These are phyloP conservation scores for Acyrthosiphon pisum DNA, from an alignment of 1,140 invertebrate genomes.

Conservation along the genomic window DNA sequence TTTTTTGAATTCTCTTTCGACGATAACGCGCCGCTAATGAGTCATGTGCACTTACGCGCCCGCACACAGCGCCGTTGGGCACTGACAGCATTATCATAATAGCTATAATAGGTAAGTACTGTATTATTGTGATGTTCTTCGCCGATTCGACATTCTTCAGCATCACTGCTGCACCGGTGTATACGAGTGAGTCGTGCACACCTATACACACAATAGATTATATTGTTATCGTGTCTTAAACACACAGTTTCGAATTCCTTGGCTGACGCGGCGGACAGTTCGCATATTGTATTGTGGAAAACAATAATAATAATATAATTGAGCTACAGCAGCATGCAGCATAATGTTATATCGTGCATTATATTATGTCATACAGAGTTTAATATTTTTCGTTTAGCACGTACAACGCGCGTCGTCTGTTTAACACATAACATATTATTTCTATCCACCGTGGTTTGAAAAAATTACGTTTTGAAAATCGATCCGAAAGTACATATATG, in stretches of 20 bases:
- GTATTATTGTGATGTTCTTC: neutral
- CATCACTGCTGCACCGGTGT: neutral
- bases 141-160: neutral
- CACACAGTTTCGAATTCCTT: neutral
- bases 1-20: neutral
- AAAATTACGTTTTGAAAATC: neutral
- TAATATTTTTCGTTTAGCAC: neutral
- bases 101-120: neutral
- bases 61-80: neutral
- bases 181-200: neutral
- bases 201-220: neutral
- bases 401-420: neutral
- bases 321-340: neutral
- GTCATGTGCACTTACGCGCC: neutral
- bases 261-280: neutral
- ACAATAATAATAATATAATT: neutral
- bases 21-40: slow-evolving; percentile 13
- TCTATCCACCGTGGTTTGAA: neutral
- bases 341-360: neutral
- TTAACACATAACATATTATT: neutral
- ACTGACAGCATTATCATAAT: neutral
- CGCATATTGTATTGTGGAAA: neutral
- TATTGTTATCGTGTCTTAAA: neutral
- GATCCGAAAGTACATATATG: neutral
- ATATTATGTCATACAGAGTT: neutral